Base-by-base conservation (phyloP, 2,797 vertebrate species). In the Rhynchotus rufescens region DNA sequence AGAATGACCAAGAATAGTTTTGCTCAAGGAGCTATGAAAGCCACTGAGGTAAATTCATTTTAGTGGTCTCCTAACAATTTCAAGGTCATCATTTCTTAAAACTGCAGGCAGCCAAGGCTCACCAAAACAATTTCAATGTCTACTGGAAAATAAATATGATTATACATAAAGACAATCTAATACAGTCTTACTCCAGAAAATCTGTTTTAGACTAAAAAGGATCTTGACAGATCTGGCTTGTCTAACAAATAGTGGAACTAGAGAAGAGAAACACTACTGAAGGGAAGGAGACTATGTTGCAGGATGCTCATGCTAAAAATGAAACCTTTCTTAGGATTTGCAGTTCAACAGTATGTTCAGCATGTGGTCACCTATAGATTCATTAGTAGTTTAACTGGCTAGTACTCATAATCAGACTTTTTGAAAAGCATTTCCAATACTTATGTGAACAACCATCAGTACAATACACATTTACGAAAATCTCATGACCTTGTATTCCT, bases 11-110 rank as follows among this genome's bases (percentile, higher is more conserved):
- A 72, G 83, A 95, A 90, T 96, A 92, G 93, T 92, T 97, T 96
- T 96, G 75, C 92, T 96, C 94, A 96, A 96, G 92, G 76, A 94
- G 80, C 89, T 97, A 76, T 96, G 88, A 96, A 95, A 93, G 83
- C 87, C 80, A 68, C 78, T 75, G 76, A 92, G 94, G 61, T 91
- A 80, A 91, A 90, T 96, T 92, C 19, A 93, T 94, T 91, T 90
- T 84, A 80, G 51, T 77, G 56, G 74, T 78, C 85, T 94, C 73
- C 71, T 91, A 84, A 61, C 69, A 52, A 49, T 92, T 96, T 94
- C 95, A 82, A 94, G 84, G 80, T 94, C 93, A 91, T 57, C 1
- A 84, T 93, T 90, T 83, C 80, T 90, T 80, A 82, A 60, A 84
- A 80, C 44, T 92, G 23, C 72, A 76, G 75, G 38, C 44, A 79